Base-by-base conservation (phyloP, 2,888 invertebrate species). In the Euzetes globulus region DNA sequence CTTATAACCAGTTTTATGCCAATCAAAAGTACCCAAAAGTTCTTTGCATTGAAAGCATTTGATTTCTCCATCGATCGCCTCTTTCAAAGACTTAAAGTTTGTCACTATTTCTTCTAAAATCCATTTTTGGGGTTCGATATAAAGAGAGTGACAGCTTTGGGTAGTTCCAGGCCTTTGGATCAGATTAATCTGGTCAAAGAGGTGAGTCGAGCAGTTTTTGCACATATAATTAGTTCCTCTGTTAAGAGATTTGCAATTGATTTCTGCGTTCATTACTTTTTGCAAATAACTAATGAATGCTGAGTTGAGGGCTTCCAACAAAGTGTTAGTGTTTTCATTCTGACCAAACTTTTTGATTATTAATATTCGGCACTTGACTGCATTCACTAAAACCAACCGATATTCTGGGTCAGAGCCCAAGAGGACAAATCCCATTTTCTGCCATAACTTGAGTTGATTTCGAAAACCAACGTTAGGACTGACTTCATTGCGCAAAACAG, bases 91-190 rank as follows among this genome's bases (percentile, higher is more conserved):
- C 27, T 58, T 58, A 4, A 22, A 5, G 11, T 58, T 58, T 27
- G 22, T 22, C 5, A 58, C n/a, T 22, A 58, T 58, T 22, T 22
- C 17, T 22, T 58, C 4, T 25, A 58, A 58, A 58, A 58, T 22
- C 58, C 58, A 58, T 58, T 58, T 58, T 13, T 58, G 11, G 15
- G 58, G 58, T 13, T 58, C 58, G 15, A 58, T 58, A n/a, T 58
- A 58, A 22, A 58, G 22, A 5, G 22, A 58, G 13, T n/a, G 17
- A 58, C 58, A 58, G 22, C 13, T 27, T n/a, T n/a, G n/a, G n/a
- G n/a, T 4, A 22, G 1, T 7, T 22, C 22, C 22, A 58, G 13
- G 5, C 5, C 27, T 7, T 58, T 27, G 15, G 5, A 58, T 58
- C 11, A 17, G 22, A 22, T 58, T 27, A 11, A 58, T 25, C 22